These are phyloP conservation scores for Cebidichthys violaceus DNA, from an alignment of 2,113 vertebrate species.

Conservation along the genomic window DNA sequence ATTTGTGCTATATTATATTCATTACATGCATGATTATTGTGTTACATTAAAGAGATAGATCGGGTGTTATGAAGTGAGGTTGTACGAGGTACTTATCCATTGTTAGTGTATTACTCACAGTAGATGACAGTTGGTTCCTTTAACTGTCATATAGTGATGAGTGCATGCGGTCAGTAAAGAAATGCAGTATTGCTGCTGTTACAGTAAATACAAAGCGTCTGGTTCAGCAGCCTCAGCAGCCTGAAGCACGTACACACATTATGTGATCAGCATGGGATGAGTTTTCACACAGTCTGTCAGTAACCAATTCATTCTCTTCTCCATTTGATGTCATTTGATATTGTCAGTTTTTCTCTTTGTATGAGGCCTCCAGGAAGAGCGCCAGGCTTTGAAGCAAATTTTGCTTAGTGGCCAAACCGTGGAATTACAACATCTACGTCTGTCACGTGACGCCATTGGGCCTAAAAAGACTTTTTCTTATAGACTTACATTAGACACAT, in stretches of 20 bases:
- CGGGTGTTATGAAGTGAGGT: too few species aligned
- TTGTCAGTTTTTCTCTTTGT: not conserved
- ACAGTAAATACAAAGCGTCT: not conserved
- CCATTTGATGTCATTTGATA: not conserved
- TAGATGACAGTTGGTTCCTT: too few species aligned
- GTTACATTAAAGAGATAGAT: too few species aligned
- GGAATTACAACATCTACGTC: not conserved
- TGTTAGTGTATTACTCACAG: too few species aligned
- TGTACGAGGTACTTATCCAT: too few species aligned
- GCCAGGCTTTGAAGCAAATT: too few species aligned
- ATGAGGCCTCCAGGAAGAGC: not conserved
- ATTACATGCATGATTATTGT: too few species aligned
- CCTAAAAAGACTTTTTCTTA: too few species aligned
- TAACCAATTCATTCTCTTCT: not conserved
- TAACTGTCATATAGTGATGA: not conserved
- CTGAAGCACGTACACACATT: not conserved
- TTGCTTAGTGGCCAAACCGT: not conserved
- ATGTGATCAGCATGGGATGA: too few species aligned
- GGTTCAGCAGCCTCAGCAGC: not conserved
- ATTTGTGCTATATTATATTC: too few species aligned
- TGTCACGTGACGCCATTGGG: not conserved
- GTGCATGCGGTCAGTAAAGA: slow-evolving; percentile 1
- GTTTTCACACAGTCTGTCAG: not conserved
- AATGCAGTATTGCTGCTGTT: too few species aligned
- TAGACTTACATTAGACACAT: too few species aligned